A percentile compares a stretch with the other conserved stretches of the same genome.
Evolutionary conservation across 2,888 invertebrate species (phyloP).

Genomic region (Sclerodermus sp.): DNA sequence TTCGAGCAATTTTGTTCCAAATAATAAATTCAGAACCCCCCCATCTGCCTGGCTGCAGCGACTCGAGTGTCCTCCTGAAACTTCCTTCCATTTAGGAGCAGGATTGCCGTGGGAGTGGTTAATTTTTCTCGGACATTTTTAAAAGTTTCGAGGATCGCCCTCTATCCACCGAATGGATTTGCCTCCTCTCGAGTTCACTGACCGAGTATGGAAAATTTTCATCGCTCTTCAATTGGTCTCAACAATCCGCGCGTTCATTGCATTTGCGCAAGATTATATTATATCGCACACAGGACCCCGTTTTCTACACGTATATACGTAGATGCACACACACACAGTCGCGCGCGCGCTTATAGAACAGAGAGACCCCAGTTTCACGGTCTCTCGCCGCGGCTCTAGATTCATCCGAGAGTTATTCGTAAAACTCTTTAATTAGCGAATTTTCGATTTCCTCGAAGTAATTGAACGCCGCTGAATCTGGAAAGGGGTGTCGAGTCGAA

Average conservation of each 20-base stretch:
- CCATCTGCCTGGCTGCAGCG: neutral
- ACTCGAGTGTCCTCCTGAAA: slow-evolving; percentile 15
- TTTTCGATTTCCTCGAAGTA: no score
- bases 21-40: slow-evolving; percentile 25
- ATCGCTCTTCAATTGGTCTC: neutral
- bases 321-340: no score
- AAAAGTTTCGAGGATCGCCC: slow-evolving; percentile 20
- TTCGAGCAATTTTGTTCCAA: slow-evolving; percentile 25
- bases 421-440: no score
- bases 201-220: slow-evolving; percentile 2
- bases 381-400: no score
- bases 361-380: no score
- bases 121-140: slow-evolving; percentile 27
- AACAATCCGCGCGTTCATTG: neutral
- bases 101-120: slow-evolving; percentile 12
- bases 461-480: no score
- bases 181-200: neutral
- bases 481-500: no score
- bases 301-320: no score
- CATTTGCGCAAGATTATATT: no score
- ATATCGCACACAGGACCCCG: no score
- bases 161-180: slow-evolving; percentile 6
- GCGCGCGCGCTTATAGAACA: no score
- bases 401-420: no score
- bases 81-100: slow-evolving; percentile 6